These are phyloP conservation scores for Sylvietta virens DNA, from an alignment of 2,113 vertebrate genomes.

Conservation along the genomic window DNA sequence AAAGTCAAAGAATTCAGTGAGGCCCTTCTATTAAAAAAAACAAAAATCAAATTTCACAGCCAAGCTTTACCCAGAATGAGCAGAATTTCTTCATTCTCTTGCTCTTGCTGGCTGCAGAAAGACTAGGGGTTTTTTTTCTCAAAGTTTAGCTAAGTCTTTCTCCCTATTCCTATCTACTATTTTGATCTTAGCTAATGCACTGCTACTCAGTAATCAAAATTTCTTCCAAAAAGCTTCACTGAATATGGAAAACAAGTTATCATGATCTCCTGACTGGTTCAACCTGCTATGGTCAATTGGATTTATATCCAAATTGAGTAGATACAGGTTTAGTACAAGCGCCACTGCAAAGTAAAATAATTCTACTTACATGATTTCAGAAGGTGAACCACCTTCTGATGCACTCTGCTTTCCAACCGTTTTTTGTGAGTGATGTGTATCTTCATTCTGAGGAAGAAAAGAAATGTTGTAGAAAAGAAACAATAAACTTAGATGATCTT, in stretches of 20 bases:
- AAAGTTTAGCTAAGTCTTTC: neutral
- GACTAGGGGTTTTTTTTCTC: neutral
- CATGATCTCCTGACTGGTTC: neutral
- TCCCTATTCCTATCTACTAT: neutral
- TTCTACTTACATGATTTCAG: conserved; percentile 61
- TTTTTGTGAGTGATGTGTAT: neutral
- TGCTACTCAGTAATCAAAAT: neutral
- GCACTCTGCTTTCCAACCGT: neutral
- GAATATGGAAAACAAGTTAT: neutral
- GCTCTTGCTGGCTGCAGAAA: neutral
- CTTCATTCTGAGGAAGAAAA: neutral
- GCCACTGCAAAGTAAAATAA: neutral
- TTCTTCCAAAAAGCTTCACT: neutral
- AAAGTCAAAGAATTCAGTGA: neutral
- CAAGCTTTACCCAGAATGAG: neutral
- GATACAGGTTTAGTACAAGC: neutral
- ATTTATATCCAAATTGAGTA: neutral
- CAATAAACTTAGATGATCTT: neutral
- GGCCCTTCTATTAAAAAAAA: neutral
- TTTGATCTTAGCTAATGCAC: neutral
- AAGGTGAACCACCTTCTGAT: conserved; percentile 1
- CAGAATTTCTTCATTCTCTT: neutral
- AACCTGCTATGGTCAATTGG: neutral
- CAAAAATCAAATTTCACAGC: neutral
- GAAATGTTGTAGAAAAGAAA: neutral